Evolutionary conservation across 53 echinoderm and acorn worm genomes (phyloP).

Genomic region (Holothuria leucospilota): DNA sequence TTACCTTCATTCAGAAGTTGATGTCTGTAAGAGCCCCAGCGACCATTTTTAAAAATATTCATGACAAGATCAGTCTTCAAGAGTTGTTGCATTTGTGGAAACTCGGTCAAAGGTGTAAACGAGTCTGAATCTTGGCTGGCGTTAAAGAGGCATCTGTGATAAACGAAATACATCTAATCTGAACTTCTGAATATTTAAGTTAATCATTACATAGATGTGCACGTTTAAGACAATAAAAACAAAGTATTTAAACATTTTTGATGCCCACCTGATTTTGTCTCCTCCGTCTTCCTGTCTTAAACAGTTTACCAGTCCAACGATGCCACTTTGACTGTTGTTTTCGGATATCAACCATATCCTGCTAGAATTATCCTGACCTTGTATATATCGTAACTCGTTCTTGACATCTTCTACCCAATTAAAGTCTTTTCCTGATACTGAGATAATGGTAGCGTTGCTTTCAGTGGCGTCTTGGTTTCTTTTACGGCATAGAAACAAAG

Average conservation of each 20-base stretch:
- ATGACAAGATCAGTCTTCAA: conserved; percentile 57
- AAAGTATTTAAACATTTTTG: no score
- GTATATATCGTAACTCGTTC: no score
- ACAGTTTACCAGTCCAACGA: not conserved
- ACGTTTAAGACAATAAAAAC: no score
- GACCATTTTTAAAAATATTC: conserved; percentile 71
- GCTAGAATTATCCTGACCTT: not conserved
- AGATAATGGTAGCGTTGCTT: no score
- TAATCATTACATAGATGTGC: no score
- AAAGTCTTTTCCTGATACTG: not conserved
- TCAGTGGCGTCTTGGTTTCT: not conserved
- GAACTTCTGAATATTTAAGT: no score
- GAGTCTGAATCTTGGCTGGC: conserved; percentile 40
- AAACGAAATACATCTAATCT: no score
- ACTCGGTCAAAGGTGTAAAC: not conserved
- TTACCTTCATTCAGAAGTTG: conserved; percentile 55
- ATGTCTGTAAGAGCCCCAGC: conserved; percentile 75
- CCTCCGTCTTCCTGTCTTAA: not conserved
- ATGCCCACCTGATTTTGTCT: not conserved
- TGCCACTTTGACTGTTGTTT: not conserved
- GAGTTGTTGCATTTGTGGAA: no score
- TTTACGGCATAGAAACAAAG: conserved; percentile 24
- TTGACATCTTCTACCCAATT: not conserved
- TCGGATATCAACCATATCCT: conserved; percentile 5
- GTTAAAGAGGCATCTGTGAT: conserved; percentile 71